Conservation (phyloP, 2,113 vertebrate species). For the Nothobranchius furzeri region DNA sequence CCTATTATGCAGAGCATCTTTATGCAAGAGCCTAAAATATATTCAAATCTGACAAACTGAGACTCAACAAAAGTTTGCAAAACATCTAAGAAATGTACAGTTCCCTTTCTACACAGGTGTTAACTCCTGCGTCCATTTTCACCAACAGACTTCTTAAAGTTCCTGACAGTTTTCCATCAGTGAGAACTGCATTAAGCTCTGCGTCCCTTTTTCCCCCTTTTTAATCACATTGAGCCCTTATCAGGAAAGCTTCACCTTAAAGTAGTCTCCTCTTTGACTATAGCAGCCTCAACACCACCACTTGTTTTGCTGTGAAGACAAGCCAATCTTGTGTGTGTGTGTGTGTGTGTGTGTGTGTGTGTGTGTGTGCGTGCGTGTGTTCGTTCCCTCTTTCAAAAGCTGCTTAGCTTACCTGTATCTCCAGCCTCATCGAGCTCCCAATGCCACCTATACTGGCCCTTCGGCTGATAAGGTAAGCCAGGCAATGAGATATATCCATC, state of each 20-base stretch:
- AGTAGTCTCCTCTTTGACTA: slow-evolving; percentile 62
- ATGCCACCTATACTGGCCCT: slow-evolving; percentile 74
- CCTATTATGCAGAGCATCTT: neutral
- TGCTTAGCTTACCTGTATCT: slow-evolving; percentile 70
- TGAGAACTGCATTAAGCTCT: slow-evolving; percentile 37
- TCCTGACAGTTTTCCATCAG: slow-evolving; percentile 55
- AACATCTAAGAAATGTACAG: no score
- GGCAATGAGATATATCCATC: slow-evolving; percentile 75
- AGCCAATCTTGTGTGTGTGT: slow-evolving; percentile 75
- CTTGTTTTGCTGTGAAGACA: slow-evolving; percentile 70
- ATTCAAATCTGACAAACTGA: no score
- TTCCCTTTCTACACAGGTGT: neutral
- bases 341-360: slow-evolving; percentile 71
- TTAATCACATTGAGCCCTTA: slow-evolving; percentile 63
- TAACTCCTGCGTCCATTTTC: slow-evolving; percentile 11
- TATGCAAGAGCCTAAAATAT: no score
- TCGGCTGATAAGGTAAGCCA: slow-evolving; percentile 71
- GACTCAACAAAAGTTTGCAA: no score
- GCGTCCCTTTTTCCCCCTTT: slow-evolving; percentile 37
- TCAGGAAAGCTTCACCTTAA: slow-evolving; percentile 51
- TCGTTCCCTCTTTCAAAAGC: slow-evolving; percentile 63
- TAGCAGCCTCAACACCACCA: slow-evolving; percentile 59
- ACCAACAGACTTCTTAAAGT: slow-evolving; percentile 19
- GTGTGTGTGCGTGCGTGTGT: slow-evolving; percentile 64
- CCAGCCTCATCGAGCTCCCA: slow-evolving; percentile 64